These are phyloP conservation scores for Steinernema khuongi DNA, from an alignment of 1,140 invertebrate species.

Conservation along the genomic window DNA sequence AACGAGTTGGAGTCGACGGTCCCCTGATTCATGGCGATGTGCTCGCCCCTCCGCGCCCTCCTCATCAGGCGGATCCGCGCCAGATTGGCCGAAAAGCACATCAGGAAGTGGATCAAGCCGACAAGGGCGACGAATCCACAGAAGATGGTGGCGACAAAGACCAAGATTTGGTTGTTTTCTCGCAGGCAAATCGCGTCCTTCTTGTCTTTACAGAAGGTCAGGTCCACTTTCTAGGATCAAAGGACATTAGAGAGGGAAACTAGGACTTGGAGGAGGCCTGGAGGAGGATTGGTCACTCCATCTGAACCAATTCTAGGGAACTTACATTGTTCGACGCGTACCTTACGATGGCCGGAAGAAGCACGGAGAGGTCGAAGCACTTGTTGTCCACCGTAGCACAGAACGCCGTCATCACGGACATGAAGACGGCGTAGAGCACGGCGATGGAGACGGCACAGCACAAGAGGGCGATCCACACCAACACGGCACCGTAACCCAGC, in stretches of 20 bases:
- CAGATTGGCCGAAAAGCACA: constrained; percentile 10
- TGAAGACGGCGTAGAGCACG: constrained; percentile 13
- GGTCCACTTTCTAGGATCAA: constrained; percentile 8
- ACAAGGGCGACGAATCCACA: constrained; percentile 9
- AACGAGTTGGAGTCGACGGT: constrained; percentile 6
- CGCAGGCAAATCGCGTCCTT: constrained; percentile 11
- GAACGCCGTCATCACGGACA: constrained; percentile 2
- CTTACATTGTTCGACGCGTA: constrained; percentile 11
- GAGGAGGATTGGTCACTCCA: too few relatives aligned
- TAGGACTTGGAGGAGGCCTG: too few relatives aligned
- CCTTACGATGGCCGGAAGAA: constrained; percentile 10
- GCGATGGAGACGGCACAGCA: not conserved
- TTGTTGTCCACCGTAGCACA: constrained; percentile 11
- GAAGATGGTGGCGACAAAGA: not conserved
- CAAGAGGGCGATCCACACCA: constrained; percentile 9
- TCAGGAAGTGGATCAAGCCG: constrained; percentile 15
- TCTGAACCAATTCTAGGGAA: too few relatives aligned
- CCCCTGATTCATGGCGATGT: constrained; percentile 8
- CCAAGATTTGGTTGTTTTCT: not conserved
- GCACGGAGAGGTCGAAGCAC: constrained; percentile 18
- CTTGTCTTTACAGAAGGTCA: constrained; percentile 19
- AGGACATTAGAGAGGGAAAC: not conserved
- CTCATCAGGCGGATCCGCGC: not conserved
- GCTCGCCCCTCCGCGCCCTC: not conserved
- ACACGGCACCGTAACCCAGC: not conserved